Evolutionary conservation across 2,797 vertebrate genomes (phyloP), one percentile per base, ranked within the genome.

Genomic region (Trachurus trachurus): DNA sequence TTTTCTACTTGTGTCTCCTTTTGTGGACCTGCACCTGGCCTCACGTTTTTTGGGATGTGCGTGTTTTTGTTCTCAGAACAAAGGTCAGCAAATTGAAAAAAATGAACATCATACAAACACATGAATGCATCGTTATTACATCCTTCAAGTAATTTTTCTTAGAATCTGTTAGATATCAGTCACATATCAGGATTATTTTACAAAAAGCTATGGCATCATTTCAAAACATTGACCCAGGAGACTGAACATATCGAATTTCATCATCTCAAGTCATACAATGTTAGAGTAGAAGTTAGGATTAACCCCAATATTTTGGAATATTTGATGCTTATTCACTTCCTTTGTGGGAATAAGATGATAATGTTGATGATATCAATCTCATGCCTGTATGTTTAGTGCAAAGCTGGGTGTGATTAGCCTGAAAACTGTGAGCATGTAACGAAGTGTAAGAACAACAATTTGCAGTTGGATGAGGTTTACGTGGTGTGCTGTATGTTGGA

Each of bases 101-200:
- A 31, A 40, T 0, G 0, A 22, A 56, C 66, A 50, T 19, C 39
- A 39, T 11, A 57, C 16, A 54, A 26, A 26, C 45, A 70, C 34
- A 39, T 39, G 19, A 19, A 40, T 59, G 10, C 21, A 53, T 22
- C 22, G 22, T 53, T 26, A 53, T 22, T 52, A 9, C 37, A 29
- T 58, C n/a, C 34, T 57, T 60, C 6, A 56, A 66, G 29, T 40
- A 54, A 34, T 34, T 34, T 34, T 34, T 34, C 31, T 34, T 34
- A 34, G 6, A 34, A 34, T 34, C 59, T 54, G 6, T 16, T 61
- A 42, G 4, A 61, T 13, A 42, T 53, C 11, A 47, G 44, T 52
- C 29, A 74, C 57, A 64, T 60, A 34, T 71, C 34, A 65, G 81
- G 49, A 52, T 62, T 31, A 52, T 52, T 74, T 37, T 26, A 71